A percentile compares a stretch with the other conserved stretches of the same genome.
These are phyloP conservation scores for Rhorus exstirpatorius DNA, from an alignment of 2,888 invertebrate genomes.

Conservation along the genomic window DNA sequence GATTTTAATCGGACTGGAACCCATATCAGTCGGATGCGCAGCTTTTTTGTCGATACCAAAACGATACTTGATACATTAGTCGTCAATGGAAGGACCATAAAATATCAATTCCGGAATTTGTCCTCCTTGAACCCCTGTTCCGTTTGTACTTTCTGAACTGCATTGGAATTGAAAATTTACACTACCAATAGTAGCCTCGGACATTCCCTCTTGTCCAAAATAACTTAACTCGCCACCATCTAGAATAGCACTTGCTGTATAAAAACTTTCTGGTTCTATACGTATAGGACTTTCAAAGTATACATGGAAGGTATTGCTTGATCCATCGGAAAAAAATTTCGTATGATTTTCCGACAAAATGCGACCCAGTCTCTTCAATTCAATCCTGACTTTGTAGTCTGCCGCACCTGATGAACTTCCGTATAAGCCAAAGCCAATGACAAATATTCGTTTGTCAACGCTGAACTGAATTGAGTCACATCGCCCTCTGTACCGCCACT, in stretches of 20 bases:
- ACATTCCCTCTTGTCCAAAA: slow-evolving; percentile 98
- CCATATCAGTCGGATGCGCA: slow-evolving; percentile 12
- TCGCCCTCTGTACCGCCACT: slow-evolving; percentile 98
- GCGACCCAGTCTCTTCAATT: slow-evolving; percentile 95
- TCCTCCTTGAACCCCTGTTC: slow-evolving; percentile 98
- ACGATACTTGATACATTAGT: slow-evolving; percentile 75
- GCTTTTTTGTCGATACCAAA: not conserved
- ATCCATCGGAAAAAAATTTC: slow-evolving; percentile 98
- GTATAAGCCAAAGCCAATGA: slow-evolving; percentile 98
- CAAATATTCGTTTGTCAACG: slow-evolving; percentile 97
- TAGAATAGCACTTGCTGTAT: slow-evolving; percentile 97
- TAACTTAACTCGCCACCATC: slow-evolving; percentile 98
- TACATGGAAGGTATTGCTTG: slow-evolving; percentile 97
- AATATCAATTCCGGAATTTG: slow-evolving; percentile 99
- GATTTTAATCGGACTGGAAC: slow-evolving; percentile 17
- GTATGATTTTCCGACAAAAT: slow-evolving; percentile 96
- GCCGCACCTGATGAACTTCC: slow-evolving; percentile 98
- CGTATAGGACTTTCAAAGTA: slow-evolving; percentile 94
- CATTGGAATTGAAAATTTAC: slow-evolving; percentile 99
- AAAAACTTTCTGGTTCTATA: slow-evolving; percentile 97
- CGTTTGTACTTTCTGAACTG: slow-evolving; percentile 98
- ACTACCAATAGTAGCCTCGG: slow-evolving; percentile 96
- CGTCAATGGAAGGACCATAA: slow-evolving; percentile 92
- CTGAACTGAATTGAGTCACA: slow-evolving; percentile 99
- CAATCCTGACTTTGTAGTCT: slow-evolving; percentile 97